A percentile compares a stretch with the other conserved stretches of the same genome.
These are phyloP conservation scores for Eupithecia tripunctaria DNA, from an alignment of 2,888 invertebrate species.

Conservation along the genomic window DNA sequence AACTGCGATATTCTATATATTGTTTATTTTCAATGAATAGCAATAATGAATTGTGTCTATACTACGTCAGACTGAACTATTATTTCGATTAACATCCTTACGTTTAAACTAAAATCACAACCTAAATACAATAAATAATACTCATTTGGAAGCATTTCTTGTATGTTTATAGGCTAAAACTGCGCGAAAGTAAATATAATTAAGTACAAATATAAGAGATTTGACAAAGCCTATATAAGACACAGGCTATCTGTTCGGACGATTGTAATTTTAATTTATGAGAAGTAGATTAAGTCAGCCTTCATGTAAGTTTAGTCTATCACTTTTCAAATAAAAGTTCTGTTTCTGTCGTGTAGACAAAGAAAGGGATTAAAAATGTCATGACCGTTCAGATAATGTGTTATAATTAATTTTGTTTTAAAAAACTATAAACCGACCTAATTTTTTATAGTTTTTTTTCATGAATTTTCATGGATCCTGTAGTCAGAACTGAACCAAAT, in stretches of 20 bases:
- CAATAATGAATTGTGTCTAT: neutral
- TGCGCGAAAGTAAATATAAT: neutral
- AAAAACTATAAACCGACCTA: no score
- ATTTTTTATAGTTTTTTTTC: no score
- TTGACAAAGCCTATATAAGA: neutral
- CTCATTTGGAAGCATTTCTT: neutral
- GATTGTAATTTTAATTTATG: neutral
- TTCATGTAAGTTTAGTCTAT: neutral
- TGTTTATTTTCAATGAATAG: neutral
- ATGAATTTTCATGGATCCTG: no score
- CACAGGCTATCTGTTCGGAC: neutral
- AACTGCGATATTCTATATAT: neutral
- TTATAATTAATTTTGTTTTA: no score
- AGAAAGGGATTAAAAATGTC: neutral
- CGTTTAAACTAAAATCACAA: conserved; percentile 4
- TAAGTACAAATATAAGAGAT: neutral
- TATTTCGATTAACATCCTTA: neutral
- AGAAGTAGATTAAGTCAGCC: neutral
- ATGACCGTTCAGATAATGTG: neutral
- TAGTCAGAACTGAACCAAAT: no score
- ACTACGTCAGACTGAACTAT: neutral
- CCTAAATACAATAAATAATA: neutral
- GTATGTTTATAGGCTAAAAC: neutral
- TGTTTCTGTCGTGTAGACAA: neutral
- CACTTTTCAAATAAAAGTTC: neutral